Evolutionary conservation across 2,888 invertebrate species (phyloP).

Genomic region (Megastigmus dorsalis): DNA sequence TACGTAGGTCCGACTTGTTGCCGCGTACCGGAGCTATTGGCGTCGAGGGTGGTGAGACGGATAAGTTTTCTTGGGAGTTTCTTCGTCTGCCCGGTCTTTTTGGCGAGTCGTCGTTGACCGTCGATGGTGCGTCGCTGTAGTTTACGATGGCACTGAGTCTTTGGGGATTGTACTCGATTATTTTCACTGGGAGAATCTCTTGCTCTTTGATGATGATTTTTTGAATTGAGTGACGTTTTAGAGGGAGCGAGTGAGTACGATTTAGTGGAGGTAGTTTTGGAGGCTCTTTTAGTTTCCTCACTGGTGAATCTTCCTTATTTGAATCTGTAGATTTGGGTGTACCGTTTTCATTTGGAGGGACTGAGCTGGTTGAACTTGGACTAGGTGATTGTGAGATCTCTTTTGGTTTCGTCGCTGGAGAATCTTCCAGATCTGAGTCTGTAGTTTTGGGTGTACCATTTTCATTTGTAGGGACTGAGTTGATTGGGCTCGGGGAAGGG

Average conservation of each 20-base stretch:
- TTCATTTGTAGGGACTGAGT: no score
- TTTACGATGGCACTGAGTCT: constrained; percentile 29
- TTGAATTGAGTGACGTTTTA: no score
- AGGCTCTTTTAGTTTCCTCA: no score
- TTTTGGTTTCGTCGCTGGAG: no score
- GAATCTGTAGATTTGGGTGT: no score
- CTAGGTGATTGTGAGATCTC: no score
- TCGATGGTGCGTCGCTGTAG: not conserved
- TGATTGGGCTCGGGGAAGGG: no score
- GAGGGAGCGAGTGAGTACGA: not conserved
- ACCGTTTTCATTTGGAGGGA: no score
- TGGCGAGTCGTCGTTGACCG: constrained; percentile 9
- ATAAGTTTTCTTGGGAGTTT: constrained; percentile 34
- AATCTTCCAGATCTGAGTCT: no score
- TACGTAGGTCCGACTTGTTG: not conserved
- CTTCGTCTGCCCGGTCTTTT: constrained; percentile 59
- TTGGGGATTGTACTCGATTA: constrained; percentile 34
- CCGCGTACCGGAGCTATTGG: constrained; percentile 8
- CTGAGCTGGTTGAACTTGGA: no score
- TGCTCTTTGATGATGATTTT: constrained; percentile 26
- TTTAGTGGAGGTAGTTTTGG: not conserved
- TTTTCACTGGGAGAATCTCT: constrained; percentile 2
- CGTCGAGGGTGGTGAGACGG: constrained; percentile 27
- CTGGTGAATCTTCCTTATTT: no score
- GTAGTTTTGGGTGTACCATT: no score